phyloP scores from a whole-genome alignment of 1,140 invertebrate genomes.

The Holcopasites calliopsidis region DNA sequence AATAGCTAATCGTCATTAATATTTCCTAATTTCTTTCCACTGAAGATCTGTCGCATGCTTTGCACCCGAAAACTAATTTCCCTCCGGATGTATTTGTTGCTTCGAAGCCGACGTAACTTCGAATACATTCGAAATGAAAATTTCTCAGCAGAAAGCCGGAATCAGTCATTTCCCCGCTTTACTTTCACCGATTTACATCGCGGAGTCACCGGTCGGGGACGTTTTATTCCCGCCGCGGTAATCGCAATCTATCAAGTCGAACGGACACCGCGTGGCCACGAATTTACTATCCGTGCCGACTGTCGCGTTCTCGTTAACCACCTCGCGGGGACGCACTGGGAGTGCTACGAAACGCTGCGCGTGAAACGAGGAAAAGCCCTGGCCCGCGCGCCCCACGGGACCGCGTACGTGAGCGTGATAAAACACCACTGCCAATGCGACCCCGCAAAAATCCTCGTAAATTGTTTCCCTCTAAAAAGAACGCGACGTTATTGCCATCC shows the following conservation, averaged over 20 bases:
- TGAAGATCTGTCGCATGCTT: no score
- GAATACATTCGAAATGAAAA: not conserved
- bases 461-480: constrained; percentile 35
- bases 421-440: constrained; percentile 33
- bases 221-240: not conserved
- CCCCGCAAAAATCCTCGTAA: constrained; percentile 27
- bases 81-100: not conserved
- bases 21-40: no score
- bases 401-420: constrained; percentile 28
- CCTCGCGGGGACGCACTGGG: not conserved
- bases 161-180: not conserved
- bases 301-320: constrained; percentile 28
- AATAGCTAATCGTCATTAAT: no score
- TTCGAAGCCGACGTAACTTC: no score
- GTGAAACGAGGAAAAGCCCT: constrained; percentile 8
- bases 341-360: not conserved
- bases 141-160: not conserved
- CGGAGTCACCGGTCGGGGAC: no score
- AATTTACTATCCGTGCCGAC: constrained; percentile 15
- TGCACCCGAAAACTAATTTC: no score
- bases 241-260: constrained; percentile 11
- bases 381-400: not conserved
- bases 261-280: no score
- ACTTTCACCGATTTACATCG: not conserved
- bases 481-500: constrained; percentile 29